Evolutionary conservation across 2,888 invertebrate species (phyloP).

Genomic region (Dasypolia templi): DNA sequence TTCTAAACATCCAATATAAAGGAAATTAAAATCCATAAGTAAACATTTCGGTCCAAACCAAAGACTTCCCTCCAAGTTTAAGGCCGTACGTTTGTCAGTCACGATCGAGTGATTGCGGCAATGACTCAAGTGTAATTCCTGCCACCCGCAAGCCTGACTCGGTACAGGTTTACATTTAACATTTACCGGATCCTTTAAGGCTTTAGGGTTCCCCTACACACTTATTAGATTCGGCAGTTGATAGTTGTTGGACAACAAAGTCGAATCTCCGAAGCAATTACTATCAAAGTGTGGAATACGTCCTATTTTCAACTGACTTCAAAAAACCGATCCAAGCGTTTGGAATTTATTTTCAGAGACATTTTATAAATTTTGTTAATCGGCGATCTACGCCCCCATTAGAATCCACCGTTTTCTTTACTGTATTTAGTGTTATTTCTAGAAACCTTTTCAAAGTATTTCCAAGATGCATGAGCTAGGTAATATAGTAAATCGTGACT

Average conservation of each 20-base stretch:
- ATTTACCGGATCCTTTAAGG: conserved; percentile 57
- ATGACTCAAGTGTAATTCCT: conserved; percentile 80
- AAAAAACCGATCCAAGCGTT: not conserved
- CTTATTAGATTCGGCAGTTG: not conserved
- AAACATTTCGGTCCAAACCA: conserved; percentile 26
- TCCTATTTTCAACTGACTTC: not conserved
- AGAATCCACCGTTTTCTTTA: conserved; percentile 26
- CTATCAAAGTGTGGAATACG: not conserved
- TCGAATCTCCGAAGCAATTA: not conserved
- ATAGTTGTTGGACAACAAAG: not conserved
- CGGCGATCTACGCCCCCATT: not conserved
- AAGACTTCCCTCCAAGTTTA: conserved; percentile 46
- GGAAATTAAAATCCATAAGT: not conserved
- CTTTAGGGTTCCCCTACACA: not conserved
- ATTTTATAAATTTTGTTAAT: not conserved
- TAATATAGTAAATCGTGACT: conserved; percentile 53
- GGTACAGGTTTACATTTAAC: conserved; percentile 68
- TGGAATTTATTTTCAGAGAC: not conserved
- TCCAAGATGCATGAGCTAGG: conserved; percentile 53
- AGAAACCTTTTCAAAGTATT: conserved; percentile 39
- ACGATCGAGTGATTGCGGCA: conserved; percentile 79
- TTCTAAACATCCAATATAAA: not conserved
- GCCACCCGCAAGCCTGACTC: conserved; percentile 66
- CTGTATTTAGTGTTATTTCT: conserved; percentile 33
- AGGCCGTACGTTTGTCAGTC: conserved; percentile 77